Conservation (phyloP, 2,888 invertebrate species). For the Rotaria socialis region DNA sequence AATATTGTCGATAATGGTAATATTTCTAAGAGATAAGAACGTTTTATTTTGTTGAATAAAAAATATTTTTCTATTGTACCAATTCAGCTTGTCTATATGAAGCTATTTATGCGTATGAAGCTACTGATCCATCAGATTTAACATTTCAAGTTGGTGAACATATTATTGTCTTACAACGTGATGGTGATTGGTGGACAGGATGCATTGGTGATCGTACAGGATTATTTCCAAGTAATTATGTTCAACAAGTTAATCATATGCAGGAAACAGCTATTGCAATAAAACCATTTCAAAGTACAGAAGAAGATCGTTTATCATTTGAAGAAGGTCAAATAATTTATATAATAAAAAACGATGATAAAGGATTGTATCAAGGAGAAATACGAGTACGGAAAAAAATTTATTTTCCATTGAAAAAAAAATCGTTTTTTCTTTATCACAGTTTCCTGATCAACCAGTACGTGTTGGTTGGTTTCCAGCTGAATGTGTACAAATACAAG, state of each 20-base stretch:
- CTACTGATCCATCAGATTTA: constrained; percentile 82
- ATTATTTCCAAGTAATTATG: constrained; percentile 96
- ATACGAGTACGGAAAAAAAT: constrained; percentile 67
- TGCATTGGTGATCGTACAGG: constrained; percentile 75
- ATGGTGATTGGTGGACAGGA: constrained; percentile 99
- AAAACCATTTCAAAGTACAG: constrained; percentile 76
- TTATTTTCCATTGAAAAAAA: constrained; percentile 52
- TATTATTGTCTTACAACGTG: constrained; percentile 77
- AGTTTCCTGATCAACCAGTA: constrained; percentile 74
- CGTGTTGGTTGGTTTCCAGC: constrained; percentile 99
- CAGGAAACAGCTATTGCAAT: neutral
- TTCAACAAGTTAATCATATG: constrained; percentile 55
- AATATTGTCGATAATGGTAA: neutral
- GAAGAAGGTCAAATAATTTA: constrained; percentile 84
- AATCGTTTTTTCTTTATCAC: constrained; percentile 44
- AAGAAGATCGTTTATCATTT: constrained; percentile 82
- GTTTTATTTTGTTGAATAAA: too few relatives aligned
- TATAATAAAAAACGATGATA: constrained; percentile 90
- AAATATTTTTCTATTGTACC: neutral
- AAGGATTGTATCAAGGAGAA: constrained; percentile 99
- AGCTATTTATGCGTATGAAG: constrained; percentile 82
- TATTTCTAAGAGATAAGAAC: neutral
- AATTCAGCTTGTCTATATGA: constrained; percentile 64
- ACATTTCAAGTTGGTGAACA: constrained; percentile 78
- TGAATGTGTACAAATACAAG: constrained; percentile 77